A percentile compares a stretch with the other conserved stretches of the same genome.
Conservation (phyloP, 1,140 invertebrate species). For the Leptopilina boulardi region DNA sequence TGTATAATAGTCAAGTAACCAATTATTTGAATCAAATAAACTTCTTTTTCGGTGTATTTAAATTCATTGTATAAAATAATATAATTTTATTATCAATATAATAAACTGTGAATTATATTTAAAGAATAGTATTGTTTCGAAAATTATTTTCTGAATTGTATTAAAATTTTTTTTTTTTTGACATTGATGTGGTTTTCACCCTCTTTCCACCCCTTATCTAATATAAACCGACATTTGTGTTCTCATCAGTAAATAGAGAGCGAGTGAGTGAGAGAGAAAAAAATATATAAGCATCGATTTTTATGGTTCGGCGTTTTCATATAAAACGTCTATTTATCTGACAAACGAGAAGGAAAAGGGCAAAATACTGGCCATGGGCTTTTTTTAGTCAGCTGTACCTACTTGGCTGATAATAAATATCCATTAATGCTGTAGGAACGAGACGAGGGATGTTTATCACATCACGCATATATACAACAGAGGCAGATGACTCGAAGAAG, state of each 20-base stretch:
- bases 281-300: slow-evolving; percentile 8
- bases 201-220: background rate
- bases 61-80: too few relatives aligned
- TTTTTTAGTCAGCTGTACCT: slow-evolving; percentile 69
- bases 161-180: too few relatives aligned
- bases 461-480: slow-evolving; percentile 66
- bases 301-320: slow-evolving; percentile 43
- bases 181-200: too few relatives aligned
- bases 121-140: too few relatives aligned
- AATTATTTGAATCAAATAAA: too few relatives aligned
- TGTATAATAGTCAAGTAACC: too few relatives aligned
- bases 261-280: background rate
- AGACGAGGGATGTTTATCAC: slow-evolving; percentile 65
- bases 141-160: too few relatives aligned
- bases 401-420: slow-evolving; percentile 72
- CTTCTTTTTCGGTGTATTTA: too few relatives aligned
- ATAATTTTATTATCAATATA: too few relatives aligned
- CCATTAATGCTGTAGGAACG: slow-evolving; percentile 65
- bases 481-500: slow-evolving; percentile 70
- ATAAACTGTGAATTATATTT: too few relatives aligned
- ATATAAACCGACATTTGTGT: background rate
- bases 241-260: too few relatives aligned
- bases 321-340: slow-evolving; percentile 30
- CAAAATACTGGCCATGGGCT: slow-evolving; percentile 48
- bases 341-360: slow-evolving; percentile 22